phyloP scores from a whole-genome alignment of 2,113 vertebrate genomes.

The Pachyramphus minor region DNA sequence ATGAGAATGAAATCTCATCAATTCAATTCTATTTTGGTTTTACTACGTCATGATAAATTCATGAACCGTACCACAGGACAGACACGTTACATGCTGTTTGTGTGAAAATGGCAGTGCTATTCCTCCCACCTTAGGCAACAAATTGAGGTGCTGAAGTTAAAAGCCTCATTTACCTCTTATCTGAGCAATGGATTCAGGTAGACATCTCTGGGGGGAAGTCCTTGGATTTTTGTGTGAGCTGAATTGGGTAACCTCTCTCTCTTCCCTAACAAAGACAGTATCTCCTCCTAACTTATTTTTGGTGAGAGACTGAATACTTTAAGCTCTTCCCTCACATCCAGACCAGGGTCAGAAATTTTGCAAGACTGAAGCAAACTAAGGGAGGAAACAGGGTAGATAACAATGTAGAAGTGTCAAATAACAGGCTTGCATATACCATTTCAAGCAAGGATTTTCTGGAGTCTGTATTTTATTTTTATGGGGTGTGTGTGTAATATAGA shows the following conservation, averaged over 20 bases:
- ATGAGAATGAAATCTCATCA: neutral
- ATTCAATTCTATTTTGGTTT: neutral
- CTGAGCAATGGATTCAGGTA: neutral
- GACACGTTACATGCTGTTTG: neutral
- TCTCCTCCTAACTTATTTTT: neutral
- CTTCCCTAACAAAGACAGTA: neutral
- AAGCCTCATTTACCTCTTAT: neutral
- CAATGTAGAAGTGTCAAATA: neutral
- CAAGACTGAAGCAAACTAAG: neutral
- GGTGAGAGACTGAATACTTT: neutral
- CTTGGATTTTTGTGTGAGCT: neutral
- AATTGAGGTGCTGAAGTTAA: neutral
- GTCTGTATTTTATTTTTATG: conserved; percentile 3
- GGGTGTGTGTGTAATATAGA: neutral
- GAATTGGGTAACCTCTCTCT: neutral
- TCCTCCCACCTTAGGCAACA: neutral
- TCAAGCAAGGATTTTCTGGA: neutral
- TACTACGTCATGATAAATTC: neutral
- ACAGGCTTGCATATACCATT: neutral
- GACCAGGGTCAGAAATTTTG: neutral
- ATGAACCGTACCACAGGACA: neutral
- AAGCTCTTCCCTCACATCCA: neutral
- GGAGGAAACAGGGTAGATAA: neutral
- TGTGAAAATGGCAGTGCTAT: neutral
- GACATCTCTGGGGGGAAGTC: neutral